Conservation (phyloP, 1,140 invertebrate species). For the Meloidogyne floridensis region DNA sequence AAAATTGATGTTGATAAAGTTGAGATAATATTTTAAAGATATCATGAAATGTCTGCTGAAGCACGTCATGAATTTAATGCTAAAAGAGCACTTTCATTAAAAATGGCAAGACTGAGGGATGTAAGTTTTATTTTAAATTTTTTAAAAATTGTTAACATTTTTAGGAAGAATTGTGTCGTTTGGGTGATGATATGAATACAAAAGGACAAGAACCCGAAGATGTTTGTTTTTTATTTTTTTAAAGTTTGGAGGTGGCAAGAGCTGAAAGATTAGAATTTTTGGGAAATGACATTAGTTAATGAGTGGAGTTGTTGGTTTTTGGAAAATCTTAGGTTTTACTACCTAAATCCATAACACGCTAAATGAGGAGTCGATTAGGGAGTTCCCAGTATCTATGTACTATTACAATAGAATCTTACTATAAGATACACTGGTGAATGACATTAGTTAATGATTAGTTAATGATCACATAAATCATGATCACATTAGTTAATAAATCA, state of each 20-base stretch:
- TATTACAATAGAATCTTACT: no score
- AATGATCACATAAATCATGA: no score
- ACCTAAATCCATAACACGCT: no score
- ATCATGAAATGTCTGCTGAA: constrained; percentile 39
- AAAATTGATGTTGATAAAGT: background rate
- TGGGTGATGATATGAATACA: constrained; percentile 29
- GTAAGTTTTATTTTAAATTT: background rate
- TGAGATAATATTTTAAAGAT: constrained; percentile 20
- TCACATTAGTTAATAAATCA: no score
- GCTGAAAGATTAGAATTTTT: no score
- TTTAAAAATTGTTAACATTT: background rate
- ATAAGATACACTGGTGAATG: no score
- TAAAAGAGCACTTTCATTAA: constrained; percentile 33
- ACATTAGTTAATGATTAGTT: no score
- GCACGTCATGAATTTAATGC: constrained; percentile 38
- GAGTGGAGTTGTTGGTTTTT: no score
- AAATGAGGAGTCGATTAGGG: no score
- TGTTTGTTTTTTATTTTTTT: background rate
- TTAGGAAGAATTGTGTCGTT: constrained; percentile 30
- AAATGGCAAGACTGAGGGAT: constrained; percentile 32
- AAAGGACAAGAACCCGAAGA: constrained; percentile 19
- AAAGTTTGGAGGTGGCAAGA: background rate
- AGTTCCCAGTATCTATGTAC: no score
- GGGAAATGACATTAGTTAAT: background rate
- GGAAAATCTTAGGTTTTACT: no score